Evolutionary conservation across 2,113 vertebrate species (phyloP).

Genomic region (Anolis carolinensis): DNA sequence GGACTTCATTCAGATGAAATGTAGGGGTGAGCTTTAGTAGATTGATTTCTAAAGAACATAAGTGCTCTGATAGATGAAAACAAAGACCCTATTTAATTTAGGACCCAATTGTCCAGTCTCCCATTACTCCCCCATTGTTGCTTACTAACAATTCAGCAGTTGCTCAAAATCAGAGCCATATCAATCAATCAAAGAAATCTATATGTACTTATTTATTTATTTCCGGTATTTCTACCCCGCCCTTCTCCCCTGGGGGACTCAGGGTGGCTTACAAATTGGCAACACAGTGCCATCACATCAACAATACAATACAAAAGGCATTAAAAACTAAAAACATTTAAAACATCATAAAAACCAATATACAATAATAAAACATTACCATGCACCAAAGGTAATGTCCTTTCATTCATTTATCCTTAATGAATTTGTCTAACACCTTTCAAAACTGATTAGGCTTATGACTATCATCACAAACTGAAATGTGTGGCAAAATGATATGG

Average conservation of each 20-base stretch:
- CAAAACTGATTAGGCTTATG: background rate
- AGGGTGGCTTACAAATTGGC: no score
- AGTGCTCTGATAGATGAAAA: background rate
- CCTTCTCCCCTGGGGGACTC: no score
- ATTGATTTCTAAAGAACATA: background rate
- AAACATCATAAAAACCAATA: no score
- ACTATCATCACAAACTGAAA: background rate
- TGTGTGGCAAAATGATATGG: background rate
- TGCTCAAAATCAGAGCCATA: background rate
- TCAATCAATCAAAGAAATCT: background rate
- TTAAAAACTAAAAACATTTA: no score
- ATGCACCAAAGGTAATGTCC: no score
- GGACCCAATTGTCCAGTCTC: background rate
- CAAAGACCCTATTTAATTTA: background rate
- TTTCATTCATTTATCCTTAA: background rate
- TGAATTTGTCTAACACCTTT: background rate
- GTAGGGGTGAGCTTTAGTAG: conserved; percentile 79
- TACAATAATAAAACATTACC: no score
- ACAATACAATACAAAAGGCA: no score
- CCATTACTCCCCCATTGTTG: background rate
- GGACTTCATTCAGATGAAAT: conserved; percentile 96
- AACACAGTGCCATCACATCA: no score
- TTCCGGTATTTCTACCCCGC: no score
- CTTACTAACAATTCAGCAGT: background rate
- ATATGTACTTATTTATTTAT: no score